A percentile compares a stretch with the other conserved stretches of the same genome.
Evolutionary conservation across 30 jellyfish, hydroid and myxozoan species (phyloP).

Genomic region (Pseudorhiza aurosa): DNA sequence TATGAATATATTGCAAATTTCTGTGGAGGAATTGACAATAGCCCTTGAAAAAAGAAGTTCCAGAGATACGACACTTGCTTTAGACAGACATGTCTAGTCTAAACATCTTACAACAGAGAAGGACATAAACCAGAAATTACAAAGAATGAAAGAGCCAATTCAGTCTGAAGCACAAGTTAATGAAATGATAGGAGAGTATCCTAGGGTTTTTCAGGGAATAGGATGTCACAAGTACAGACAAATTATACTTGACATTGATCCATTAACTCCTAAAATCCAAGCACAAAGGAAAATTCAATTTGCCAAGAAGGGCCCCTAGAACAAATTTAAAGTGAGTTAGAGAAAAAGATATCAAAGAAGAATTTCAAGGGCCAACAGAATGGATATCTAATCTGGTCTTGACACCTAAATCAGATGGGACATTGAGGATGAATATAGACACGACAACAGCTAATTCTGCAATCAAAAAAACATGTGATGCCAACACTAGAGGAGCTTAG

Average conservation of each 20-base stretch:
- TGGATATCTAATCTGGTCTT: slow-evolving; percentile 51
- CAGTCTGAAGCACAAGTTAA: too few species aligned
- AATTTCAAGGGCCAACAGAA: slow-evolving; percentile 49
- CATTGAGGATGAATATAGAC: slow-evolving; percentile 49
- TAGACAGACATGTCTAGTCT: too few species aligned
- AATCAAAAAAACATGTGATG: slow-evolving; percentile 42
- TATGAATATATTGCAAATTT: slow-evolving; percentile 2
- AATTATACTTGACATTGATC: slow-evolving; percentile 20
- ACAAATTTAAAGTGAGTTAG: slow-evolving; percentile 6
- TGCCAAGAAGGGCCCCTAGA: slow-evolving; percentile 32
- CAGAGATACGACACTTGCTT: too few species aligned
- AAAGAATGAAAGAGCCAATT: too few species aligned
- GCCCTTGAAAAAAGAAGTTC: too few species aligned
- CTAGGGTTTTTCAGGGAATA: slow-evolving; percentile 45
- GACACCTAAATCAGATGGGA: slow-evolving; percentile 49
- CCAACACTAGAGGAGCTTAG: slow-evolving; percentile 56
- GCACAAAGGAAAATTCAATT: slow-evolving; percentile 44
- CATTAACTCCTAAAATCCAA: slow-evolving; percentile 57
- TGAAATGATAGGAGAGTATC: too few species aligned
- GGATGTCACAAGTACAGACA: slow-evolving; percentile 45
- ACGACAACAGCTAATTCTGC: slow-evolving; percentile 73
- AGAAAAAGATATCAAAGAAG: slow-evolving; percentile 27
- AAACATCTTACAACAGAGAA: too few species aligned
- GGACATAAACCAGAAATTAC: too few species aligned
- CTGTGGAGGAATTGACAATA: slow-evolving; percentile 26